These are phyloP conservation scores for Metallyticus violacea DNA, from an alignment of 2,888 invertebrate species.

Conservation along the genomic window DNA sequence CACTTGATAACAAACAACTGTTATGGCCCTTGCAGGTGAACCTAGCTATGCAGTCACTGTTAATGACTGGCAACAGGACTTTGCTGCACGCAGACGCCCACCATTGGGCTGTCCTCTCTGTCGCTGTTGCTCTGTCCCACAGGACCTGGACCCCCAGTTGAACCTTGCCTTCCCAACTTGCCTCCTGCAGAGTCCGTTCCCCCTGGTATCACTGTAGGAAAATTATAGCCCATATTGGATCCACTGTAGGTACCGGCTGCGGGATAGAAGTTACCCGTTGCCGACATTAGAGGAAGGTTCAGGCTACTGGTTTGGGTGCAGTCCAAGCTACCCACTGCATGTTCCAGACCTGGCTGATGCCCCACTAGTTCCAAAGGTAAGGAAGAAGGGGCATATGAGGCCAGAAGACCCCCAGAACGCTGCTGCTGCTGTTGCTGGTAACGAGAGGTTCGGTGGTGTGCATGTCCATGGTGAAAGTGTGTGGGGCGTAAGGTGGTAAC, in stretches of 20 bases:
- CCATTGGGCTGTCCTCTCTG: conserved; percentile 76
- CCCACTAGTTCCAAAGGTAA: conserved; percentile 35
- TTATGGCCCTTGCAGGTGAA: not conserved
- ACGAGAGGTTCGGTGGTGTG: conserved; percentile 26
- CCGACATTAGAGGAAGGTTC: conserved; percentile 43
- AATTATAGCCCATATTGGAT: conserved; percentile 3
- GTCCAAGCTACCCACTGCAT: conserved; percentile 38
- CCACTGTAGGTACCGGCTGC: conserved; percentile 16
- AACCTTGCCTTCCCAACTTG: conserved; percentile 16
- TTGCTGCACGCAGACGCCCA: conserved; percentile 87
- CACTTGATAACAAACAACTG: conserved; percentile 11
- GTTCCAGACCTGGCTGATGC: conserved; percentile 41
- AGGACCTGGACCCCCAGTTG: conserved; percentile 33
- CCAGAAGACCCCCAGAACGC: conserved; percentile 46
- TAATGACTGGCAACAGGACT: conserved; percentile 90
- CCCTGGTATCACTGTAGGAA: conserved; percentile 19
- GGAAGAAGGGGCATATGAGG: conserved; percentile 40
- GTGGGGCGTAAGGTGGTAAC: conserved; percentile 54
- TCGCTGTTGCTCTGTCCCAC: conserved; percentile 45
- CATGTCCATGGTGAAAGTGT: conserved; percentile 36
- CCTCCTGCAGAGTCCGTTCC: conserved; percentile 7
- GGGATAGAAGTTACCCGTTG: conserved; percentile 21
- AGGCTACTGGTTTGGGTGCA: conserved; percentile 46
- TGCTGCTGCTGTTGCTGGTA: conserved; percentile 31
- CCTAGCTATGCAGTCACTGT: conserved; percentile 30